Conservation (phyloP, 2,888 invertebrate genomes). For the Dasypolia templi region DNA sequence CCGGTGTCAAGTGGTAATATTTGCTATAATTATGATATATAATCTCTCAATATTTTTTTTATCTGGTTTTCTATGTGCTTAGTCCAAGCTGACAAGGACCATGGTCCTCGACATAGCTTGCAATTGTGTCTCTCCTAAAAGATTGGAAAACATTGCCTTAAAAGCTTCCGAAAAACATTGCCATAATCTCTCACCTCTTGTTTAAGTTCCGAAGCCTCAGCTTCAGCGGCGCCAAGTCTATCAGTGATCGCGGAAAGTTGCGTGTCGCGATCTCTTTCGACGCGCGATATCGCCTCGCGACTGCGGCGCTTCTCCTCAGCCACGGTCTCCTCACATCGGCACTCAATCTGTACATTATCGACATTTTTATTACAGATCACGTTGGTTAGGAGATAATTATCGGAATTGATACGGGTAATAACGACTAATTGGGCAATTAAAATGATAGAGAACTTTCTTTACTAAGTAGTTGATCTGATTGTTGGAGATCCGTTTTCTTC, state of each 20-base stretch:
- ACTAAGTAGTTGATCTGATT: neutral
- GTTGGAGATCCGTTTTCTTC: conserved; percentile 12
- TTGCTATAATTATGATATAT: no score
- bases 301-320: conserved; percentile 96
- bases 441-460: conserved; percentile 34
- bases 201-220: conserved; percentile 88
- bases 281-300: conserved; percentile 94
- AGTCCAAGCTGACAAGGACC: neutral
- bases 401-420: conserved; percentile 33
- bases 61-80: no score
- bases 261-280: conserved; percentile 94
- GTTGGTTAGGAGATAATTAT: conserved; percentile 14
- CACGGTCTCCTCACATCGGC: conserved; percentile 93
- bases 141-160: neutral
- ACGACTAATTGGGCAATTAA: conserved; percentile 41
- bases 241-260: conserved; percentile 85
- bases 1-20: neutral
- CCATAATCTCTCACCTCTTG: conserved; percentile 82
- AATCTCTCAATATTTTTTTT: no score
- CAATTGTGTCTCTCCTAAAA: neutral
- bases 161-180: neutral
- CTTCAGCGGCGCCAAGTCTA: conserved; percentile 87
- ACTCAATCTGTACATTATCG: conserved; percentile 91
- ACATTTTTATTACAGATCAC: conserved; percentile 34
- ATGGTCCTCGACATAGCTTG: neutral